These are phyloP conservation scores for Branchellion lobata DNA, from an alignment of 2,888 invertebrate species.

Conservation along the genomic window DNA sequence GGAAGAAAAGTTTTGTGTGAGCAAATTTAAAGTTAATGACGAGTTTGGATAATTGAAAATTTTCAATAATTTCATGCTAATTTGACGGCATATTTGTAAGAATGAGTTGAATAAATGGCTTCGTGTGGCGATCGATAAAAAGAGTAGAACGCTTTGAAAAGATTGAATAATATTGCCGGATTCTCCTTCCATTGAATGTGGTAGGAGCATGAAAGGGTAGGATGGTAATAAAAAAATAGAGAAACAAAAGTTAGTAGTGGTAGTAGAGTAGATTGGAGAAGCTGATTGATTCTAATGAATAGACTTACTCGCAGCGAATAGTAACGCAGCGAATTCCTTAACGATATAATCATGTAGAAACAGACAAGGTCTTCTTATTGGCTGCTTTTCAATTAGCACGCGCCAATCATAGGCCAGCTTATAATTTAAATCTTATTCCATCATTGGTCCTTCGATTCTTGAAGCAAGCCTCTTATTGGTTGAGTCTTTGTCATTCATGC, in stretches of 20 bases:
- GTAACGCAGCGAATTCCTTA: background rate
- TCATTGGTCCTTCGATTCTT: background rate
- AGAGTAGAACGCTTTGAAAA: no score
- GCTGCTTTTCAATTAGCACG: slow-evolving; percentile 13
- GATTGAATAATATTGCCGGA: no score
- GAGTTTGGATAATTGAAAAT: no score
- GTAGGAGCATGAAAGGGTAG: no score
- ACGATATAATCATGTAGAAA: slow-evolving; percentile 7
- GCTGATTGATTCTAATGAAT: slow-evolving; percentile 7
- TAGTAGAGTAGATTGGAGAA: background rate
- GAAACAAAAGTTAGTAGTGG: background rate
- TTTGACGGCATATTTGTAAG: no score
- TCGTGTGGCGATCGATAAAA: no score
- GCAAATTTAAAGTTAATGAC: no score
- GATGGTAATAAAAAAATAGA: no score
- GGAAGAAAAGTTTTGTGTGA: no score
- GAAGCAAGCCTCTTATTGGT: background rate
- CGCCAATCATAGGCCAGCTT: slow-evolving; percentile 10
- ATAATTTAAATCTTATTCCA: background rate
- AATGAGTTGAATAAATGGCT: no score
- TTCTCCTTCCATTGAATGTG: no score
- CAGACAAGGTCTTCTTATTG: background rate
- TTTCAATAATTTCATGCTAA: no score
- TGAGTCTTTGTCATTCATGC: background rate
- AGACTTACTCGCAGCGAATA: background rate